Conservation (phyloP, 2,113 vertebrate genomes). For the Anoura caudifer region DNA sequence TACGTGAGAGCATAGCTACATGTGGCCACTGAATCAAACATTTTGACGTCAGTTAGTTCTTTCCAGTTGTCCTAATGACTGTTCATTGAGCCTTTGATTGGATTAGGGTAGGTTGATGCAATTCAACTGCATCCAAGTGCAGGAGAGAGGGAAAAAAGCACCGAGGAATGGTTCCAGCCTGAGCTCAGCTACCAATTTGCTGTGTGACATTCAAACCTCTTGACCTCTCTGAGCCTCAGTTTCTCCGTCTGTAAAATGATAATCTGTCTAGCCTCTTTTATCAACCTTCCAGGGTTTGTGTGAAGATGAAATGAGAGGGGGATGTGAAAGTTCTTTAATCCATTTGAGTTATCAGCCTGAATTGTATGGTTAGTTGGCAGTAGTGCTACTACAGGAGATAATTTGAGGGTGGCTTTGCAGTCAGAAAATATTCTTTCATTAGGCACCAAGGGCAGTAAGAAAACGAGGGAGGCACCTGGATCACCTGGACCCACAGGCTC, state of each 20-base stretch:
- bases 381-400: neutral
- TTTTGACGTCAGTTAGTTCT: conserved; percentile 46
- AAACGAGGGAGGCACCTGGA: neutral
- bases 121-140: neutral
- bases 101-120: neutral
- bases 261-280: neutral
- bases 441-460: neutral
- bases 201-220: neutral
- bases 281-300: neutral
- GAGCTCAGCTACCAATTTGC: neutral
- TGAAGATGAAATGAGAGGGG: neutral
- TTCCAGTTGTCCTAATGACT: conserved; percentile 35
- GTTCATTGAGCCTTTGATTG: neutral
- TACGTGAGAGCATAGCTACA: conserved; percentile 25
- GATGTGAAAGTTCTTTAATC: neutral
- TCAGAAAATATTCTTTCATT: neutral
- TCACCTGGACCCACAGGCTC: neutral
- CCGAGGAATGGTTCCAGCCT: neutral
- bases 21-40: conserved; percentile 44
- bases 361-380: neutral
- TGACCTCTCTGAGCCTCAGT: neutral
- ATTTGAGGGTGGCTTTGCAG: neutral
- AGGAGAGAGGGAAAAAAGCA: neutral
- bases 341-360: neutral
- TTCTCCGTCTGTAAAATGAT: neutral